Evolutionary conservation across 2,888 invertebrate species (phyloP).

Genomic region (Hydraecia micacea): DNA sequence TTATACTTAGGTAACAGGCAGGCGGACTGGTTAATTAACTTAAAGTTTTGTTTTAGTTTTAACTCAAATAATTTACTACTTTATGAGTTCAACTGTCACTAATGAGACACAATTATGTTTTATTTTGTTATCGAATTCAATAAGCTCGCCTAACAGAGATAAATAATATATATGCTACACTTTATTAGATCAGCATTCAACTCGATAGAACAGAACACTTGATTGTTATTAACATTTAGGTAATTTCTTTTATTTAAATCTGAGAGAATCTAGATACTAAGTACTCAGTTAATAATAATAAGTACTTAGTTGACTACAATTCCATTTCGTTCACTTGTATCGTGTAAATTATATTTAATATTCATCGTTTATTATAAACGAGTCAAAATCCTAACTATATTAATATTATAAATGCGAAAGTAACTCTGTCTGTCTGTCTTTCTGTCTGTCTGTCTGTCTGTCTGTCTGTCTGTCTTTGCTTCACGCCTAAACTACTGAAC

Average conservation of each 20-base stretch:
- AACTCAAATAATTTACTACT: no score
- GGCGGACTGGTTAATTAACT: not conserved
- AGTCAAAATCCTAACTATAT: no score
- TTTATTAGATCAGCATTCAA: not conserved
- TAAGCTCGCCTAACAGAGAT: not conserved
- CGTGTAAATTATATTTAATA: constrained; percentile 24
- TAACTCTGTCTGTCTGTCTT: no score
- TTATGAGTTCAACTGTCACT: no score
- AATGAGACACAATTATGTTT: not conserved
- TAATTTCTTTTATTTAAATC: constrained; percentile 1
- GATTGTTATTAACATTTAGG: not conserved
- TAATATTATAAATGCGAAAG: no score
- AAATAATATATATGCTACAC: not conserved
- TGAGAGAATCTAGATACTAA: constrained; percentile 17
- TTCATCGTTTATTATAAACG: constrained; percentile 22
- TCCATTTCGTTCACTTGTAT: constrained; percentile 9
- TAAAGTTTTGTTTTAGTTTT: not conserved
- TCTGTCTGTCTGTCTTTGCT: no score
- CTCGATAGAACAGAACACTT: not conserved
- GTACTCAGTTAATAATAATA: no score
- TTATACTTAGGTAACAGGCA: not conserved
- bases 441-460: no score
- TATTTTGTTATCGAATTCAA: not conserved
- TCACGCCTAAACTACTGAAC: no score
- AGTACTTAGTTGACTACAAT: constrained; percentile 9